Conservation (phyloP, 2,113 vertebrate genomes). For the Telmatochromis brachygnathus region DNA sequence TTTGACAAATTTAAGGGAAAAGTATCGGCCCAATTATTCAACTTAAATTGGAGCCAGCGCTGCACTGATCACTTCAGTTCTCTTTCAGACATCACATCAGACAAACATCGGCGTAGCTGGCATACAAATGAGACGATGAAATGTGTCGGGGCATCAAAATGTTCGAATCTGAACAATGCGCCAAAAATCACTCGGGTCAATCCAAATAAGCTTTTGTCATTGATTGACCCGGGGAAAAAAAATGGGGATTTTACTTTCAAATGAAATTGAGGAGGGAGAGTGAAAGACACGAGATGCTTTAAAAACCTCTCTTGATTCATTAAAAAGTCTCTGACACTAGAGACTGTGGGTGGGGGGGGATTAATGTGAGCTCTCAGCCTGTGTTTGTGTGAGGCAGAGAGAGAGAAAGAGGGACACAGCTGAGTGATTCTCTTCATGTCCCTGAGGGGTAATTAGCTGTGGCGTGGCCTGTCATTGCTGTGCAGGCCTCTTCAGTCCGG, state of each 20-base stretch:
- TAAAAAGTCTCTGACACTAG: slow-evolving; percentile 24
- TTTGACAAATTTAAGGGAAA: slow-evolving; percentile 29
- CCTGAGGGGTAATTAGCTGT: slow-evolving; percentile 60
- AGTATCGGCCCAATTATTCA: slow-evolving; percentile 37
- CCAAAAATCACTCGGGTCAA: background rate
- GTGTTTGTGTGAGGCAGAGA: background rate
- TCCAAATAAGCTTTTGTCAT: slow-evolving; percentile 40
- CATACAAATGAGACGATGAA: slow-evolving; percentile 44
- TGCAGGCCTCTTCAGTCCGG: slow-evolving; percentile 17
- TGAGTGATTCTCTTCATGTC: slow-evolving; percentile 55
- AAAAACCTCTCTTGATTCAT: slow-evolving; percentile 53
- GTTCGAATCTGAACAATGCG: background rate
- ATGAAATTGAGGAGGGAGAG: slow-evolving; percentile 19
- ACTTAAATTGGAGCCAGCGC: slow-evolving; percentile 7
- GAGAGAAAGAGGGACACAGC: background rate
- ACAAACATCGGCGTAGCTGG: slow-evolving; percentile 21
- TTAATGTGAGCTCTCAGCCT: slow-evolving; percentile 12
- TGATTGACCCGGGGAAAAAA: background rate
- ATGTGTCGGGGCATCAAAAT: slow-evolving; percentile 27
- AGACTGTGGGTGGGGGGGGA: background rate
- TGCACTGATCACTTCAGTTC: slow-evolving; percentile 35
- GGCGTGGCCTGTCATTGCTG: slow-evolving; percentile 34
- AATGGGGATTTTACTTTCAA: slow-evolving; percentile 32
- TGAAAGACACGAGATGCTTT: slow-evolving; percentile 20
- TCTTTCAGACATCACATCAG: slow-evolving; percentile 48